Base-by-base conservation (phyloP, 2,113 vertebrate species). In the Malurus alboscapulatus region DNA sequence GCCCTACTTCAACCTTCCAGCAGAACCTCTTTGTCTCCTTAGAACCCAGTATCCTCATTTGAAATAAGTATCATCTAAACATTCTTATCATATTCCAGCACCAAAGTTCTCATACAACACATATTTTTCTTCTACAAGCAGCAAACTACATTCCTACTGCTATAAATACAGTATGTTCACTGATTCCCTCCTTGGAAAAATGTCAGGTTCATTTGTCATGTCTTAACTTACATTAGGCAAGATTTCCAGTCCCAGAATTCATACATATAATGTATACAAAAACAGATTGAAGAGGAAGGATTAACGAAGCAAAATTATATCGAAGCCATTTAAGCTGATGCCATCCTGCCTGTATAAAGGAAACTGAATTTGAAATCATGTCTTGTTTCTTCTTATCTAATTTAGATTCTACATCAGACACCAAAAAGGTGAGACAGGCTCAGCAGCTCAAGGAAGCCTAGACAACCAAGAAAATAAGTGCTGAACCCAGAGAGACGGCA, bases 181-280 rank as follows among this genome's bases (percentile, higher is more conserved):
- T 61, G 68, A 63, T 80, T 96, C 36, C 85, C 75, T 95, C 76
- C 91, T 80, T 94, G 94, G 87, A 96, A 96, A 96, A 96, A 95
- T 95, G 93, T 96, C 95, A 92, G 93, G 95, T 95, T 95, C 95
- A 96, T 94, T 94, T 93, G 48, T 96, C 94, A 96, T 92, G 93
- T 90, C 94, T 94, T 92, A 93, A 95, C 95, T 94, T 92, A 93
- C 67, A 96, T 93, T 95, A 94, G 75, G 93, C 94, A 95, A 93
- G 90, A 88, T 83, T 95, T 95, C 59, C 82, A 92, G 84, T 45
- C 93, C 87, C 91, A 93, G 82, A 96, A 94, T 95, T 93, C 68
- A 4, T 88, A 63, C 76, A 76, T 79, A 65, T 82, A 95, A 93
- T 82, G 69, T 94, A 84, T 84, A 96, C 59, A 90, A 78, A 94